Conservation (phyloP, 2,888 invertebrate species). For the Tortrix viridana region DNA sequence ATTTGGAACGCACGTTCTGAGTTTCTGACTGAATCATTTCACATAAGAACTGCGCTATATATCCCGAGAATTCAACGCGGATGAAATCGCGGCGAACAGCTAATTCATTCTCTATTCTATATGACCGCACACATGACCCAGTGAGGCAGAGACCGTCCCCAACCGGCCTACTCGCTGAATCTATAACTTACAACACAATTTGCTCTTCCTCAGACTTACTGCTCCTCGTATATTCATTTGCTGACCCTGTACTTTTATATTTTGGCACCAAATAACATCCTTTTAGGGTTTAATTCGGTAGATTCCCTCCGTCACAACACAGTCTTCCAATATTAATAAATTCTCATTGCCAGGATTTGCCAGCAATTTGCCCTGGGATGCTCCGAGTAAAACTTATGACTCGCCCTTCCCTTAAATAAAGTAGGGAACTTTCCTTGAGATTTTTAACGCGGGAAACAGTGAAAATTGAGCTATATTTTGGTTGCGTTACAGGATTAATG, state of each 20-base stretch:
- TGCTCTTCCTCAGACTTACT: slow-evolving; percentile 25
- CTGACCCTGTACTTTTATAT: slow-evolving; percentile 45
- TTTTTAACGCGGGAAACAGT: slow-evolving; percentile 58
- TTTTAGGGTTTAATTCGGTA: slow-evolving; percentile 70
- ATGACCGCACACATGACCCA: too few relatives aligned
- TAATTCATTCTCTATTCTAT: too few relatives aligned
- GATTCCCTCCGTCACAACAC: slow-evolving; percentile 51
- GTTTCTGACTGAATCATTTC: too few relatives aligned
- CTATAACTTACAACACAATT: slow-evolving; percentile 32
- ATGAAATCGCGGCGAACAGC: too few relatives aligned
- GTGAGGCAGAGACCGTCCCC: neutral
- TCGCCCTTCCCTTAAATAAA: slow-evolving; percentile 73
- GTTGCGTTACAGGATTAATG: slow-evolving; percentile 31
- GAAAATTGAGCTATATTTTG: slow-evolving; percentile 62
- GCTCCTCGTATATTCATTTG: slow-evolving; percentile 37
- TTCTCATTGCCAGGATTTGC: slow-evolving; percentile 79
- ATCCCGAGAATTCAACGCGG: too few relatives aligned
- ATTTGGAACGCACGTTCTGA: too few relatives aligned
- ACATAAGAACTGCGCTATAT: too few relatives aligned
- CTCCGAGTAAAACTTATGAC: slow-evolving; percentile 76
- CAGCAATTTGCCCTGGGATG: slow-evolving; percentile 77
- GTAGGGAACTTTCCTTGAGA: slow-evolving; percentile 53
- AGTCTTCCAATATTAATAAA: slow-evolving; percentile 81
- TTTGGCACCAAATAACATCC: slow-evolving; percentile 59
- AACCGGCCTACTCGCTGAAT: slow-evolving; percentile 4